These are phyloP conservation scores for Danionella cerebrum DNA, from an alignment of 2,113 vertebrate genomes.

Conservation along the genomic window DNA sequence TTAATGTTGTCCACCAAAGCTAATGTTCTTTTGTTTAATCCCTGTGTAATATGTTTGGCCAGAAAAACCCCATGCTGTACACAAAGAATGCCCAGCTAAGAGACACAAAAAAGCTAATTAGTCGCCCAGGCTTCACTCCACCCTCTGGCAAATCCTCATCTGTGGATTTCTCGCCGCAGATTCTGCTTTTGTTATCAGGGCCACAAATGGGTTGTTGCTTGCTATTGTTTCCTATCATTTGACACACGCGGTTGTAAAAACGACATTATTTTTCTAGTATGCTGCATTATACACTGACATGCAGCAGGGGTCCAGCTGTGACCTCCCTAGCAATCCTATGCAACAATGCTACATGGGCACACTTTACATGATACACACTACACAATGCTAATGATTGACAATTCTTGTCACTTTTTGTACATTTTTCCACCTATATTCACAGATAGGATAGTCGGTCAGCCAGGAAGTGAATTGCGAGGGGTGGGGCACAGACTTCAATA, in stretches of 20 bases:
- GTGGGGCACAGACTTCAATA: too few relatives aligned
- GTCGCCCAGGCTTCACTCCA: conserved; percentile 21
- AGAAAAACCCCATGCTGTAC: conserved; percentile 29
- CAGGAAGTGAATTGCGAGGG: too few relatives aligned
- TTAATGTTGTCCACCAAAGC: conserved; percentile 25
- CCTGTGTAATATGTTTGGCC: conserved; percentile 39
- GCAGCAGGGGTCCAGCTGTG: too few relatives aligned
- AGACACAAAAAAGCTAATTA: conserved; percentile 52
- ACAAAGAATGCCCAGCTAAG: conserved; percentile 28
- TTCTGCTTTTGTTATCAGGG: conserved; percentile 33
- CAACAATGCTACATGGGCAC: too few relatives aligned
- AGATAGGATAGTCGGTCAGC: too few relatives aligned
- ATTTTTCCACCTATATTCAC: too few relatives aligned
- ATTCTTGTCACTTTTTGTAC: too few relatives aligned
- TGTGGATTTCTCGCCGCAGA: conserved; percentile 25
- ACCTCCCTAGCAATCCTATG: too few relatives aligned
- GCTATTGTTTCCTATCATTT: conserved; percentile 21
- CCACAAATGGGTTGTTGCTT: conserved; percentile 14
- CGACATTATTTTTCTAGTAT: background rate
- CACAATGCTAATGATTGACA: too few relatives aligned
- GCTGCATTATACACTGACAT: background rate
- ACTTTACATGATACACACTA: too few relatives aligned
- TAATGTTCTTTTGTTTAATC: conserved; percentile 23
- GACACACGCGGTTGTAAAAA: background rate
- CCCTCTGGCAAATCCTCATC: conserved; percentile 31